Base-by-base conservation (phyloP, 2,113 vertebrate genomes). In the Atrichornis clamosus region DNA sequence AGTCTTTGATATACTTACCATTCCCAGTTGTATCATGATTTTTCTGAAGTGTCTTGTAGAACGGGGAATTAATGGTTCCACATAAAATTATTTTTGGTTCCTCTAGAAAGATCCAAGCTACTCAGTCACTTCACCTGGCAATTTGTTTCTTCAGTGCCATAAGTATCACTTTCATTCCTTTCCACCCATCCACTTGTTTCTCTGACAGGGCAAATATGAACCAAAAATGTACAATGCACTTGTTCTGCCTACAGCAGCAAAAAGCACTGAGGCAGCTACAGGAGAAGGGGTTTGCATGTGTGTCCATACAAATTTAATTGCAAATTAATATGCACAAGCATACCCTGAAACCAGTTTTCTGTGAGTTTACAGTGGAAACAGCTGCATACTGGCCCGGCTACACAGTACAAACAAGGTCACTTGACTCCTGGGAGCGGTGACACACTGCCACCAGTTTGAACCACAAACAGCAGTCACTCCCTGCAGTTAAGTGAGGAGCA, bases 311-410 rank as follows among this genome's bases (percentile, higher is more conserved):
- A 83, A 89, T 78, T 41, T 91, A 96, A 91, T 73, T 75, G 44
- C 62, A 13, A 75, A 79, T 42, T 21, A 73, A 85, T 79, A 95
- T 91, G 87, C 94, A 90, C 67, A 80, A 52, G 84, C 93, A 96
- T 80, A 87, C 42, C 42, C 75, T 59, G 69, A 89, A 67, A 92
- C 6, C 35, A 91, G 70, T 59, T 69, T 91, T 87, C 79, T 83
- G 15, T 6, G 52, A 87, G 53, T 77, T 96, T 94, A 74, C 78
- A 95, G 59, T 80, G 55, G 33, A 80, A 96, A 93, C 78, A 91
- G 50, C 53, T 85, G 41, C 84, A 27, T 4, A 15, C 41, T 73
- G 78, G 89, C 50, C 81, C 62, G 63, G 78, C 42, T 50, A 91
- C 52, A 33, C 1, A 11, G 19, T 53, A 59, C 12, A 84, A 88